Base-by-base conservation (phyloP, 2,888 invertebrate genomes). In the Conus canariensis region DNA sequence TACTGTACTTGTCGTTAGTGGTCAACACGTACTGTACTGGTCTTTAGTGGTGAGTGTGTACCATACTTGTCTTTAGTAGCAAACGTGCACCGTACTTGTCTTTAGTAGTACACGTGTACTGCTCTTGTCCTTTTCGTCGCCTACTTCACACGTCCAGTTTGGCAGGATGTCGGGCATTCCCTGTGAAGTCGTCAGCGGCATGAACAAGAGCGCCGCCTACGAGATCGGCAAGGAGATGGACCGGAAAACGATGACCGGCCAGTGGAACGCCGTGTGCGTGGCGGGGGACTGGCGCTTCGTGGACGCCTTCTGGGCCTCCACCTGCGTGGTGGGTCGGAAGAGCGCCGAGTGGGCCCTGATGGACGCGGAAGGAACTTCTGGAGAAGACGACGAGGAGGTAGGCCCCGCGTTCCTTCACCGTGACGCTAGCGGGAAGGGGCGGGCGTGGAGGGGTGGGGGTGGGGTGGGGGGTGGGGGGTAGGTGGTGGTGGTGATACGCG, bases 201-300 rank as follows among this genome's bases (percentile, higher is more conserved):
- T 95, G 93, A 96, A 95, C 93, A 96, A 96, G 91, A 96, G 95
- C 90, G 95, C 95, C 59, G 95, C 95, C 58, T 96, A 95, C 91
- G 94, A 95, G 91, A 93, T 95, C 14, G 96, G 96, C 16, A 93
- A 92, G 45, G 93, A 93, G 70, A 92, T 94, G 59, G 94, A 96
- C 92, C 91, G 94, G 59, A 93, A 93, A 88, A 90, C 90, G 25
- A 94, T 95, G 95, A 94, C 94, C 0, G 95, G 95, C 14, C 96
- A 96, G 93, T 96, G 96, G 96, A 96, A 96, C 92, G 95, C 95
- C n/a, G 95, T 95, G 9, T 95, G 93, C 87, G 92, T 95, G 22
- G 93, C 94, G 30, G 94, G 93, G n/a, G 94, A 95, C 80, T 96
- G 96, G 96, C 93, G 95, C 19, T 94, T 95, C 88, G 88, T 95